phyloP scores from a whole-genome alignment of 1,140 invertebrate species.

The Antheraea pernyi region DNA sequence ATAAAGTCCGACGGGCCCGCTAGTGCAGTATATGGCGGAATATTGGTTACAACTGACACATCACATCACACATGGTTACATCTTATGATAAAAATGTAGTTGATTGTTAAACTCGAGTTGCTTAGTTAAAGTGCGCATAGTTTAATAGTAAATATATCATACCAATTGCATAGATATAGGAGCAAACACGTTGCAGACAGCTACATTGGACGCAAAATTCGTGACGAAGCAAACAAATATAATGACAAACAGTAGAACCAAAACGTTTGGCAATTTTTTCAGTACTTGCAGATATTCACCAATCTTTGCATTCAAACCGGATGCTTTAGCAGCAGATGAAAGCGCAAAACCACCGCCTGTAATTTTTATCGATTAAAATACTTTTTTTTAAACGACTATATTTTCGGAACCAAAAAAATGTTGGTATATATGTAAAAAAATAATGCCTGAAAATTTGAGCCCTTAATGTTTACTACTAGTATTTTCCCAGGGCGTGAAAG shows the following conservation, averaged over 20 bases:
- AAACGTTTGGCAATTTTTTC: conserved; percentile 73
- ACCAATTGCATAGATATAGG: conserved; percentile 90
- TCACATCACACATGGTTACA: no score
- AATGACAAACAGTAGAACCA: conserved; percentile 80
- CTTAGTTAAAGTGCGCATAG: background rate
- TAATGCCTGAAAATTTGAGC: no score
- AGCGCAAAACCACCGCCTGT: conserved; percentile 92
- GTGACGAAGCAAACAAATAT: conserved; percentile 80
- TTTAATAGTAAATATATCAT: conserved; percentile 33
- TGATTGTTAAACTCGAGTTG: no score
- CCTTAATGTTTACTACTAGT: no score
- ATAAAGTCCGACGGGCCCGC: no score
- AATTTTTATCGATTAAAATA: background rate
- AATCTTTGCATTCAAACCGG: conserved; percentile 87
- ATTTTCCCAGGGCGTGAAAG: no score
- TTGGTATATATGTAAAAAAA: no score
- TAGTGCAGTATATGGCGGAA: no score
- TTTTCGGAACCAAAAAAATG: no score
- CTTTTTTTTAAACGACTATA: no score
- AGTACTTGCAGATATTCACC: conserved; percentile 82
- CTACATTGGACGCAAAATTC: conserved; percentile 91
- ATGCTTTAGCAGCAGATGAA: conserved; percentile 86
- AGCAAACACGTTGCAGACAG: conserved; percentile 88
- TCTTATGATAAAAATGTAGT: no score
- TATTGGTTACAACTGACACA: no score